Evolutionary conservation across 2,888 invertebrate species (phyloP), one percentile per base, ranked within the genome.

Genomic region (Dioctria linearis): DNA sequence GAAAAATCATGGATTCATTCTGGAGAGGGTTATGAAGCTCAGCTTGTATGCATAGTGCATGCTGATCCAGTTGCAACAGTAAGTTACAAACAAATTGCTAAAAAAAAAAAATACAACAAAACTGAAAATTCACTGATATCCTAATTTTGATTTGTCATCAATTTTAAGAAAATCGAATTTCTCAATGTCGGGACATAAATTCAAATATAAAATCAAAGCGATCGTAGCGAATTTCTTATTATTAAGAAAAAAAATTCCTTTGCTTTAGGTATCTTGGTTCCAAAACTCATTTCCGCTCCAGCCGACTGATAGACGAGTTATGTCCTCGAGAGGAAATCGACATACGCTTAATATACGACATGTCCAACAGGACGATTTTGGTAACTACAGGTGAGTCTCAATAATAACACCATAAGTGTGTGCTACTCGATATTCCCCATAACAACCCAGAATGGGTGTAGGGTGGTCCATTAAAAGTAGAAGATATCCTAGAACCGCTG

Each of bases 1-100:
- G 93, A 93, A 87, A 89, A 92, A 78, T 92, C 92, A 6, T 93
- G 93, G 93, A 92, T 93, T 73, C 93, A 93, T 87, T 92, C 93
- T 0, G 93, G 93, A 0, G 93, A 93, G 85, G 93, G 93, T 0
- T 93, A 92, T 87, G 90, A 93, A 83, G 93, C 93, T 3, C 92
- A 93, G 84, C 90, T 93, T 51, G 91, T 93, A 43, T 93, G 93
- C 86, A 92, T 92, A 59, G 93, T 93, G 9, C 91, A 93, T 59
- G 93, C 93, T 3, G 93, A 93, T 85, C 93, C 93, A 4, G 91
- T 92, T 0, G 92, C 93, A 71, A 92, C 92, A 90, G 93, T 93
- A 87, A 89, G 88, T 86, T 71, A 63, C n/a, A 81, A 49, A 59
- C 42, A 81, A 76, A 80, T 5, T 59, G 5, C 11, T n/a, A 59